These are phyloP conservation scores for Hanleya hanleyi DNA, from an alignment of 2,888 invertebrate genomes.

Conservation along the genomic window DNA sequence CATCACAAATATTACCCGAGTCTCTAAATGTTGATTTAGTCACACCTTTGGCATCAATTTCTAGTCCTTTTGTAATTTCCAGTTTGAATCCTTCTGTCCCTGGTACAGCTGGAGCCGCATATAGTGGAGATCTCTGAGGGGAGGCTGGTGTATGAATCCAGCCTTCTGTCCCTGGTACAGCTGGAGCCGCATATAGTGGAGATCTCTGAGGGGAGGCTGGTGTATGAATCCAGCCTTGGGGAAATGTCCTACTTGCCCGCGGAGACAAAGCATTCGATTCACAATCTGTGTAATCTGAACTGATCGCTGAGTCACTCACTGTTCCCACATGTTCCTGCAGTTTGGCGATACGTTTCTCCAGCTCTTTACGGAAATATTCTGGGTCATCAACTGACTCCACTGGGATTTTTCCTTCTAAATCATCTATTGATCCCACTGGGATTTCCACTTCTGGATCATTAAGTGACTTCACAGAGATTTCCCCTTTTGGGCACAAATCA, in stretches of 20 bases:
- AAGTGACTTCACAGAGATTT: too few relatives aligned
- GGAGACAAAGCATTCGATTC: conserved; percentile 57
- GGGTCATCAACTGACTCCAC: not conserved
- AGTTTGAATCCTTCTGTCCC: too few relatives aligned
- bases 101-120: not conserved
- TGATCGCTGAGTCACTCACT: conserved; percentile 66
- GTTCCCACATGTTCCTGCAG: conserved; percentile 49
- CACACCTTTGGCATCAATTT: not conserved
- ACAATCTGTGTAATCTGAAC: conserved; percentile 65
- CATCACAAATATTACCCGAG: too few relatives aligned
- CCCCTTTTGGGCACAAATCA: too few relatives aligned
- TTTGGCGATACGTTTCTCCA: conserved; percentile 49
- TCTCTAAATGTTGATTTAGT: too few relatives aligned
- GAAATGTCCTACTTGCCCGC: not conserved
- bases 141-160: not conserved
- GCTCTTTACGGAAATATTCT: conserved; percentile 37
- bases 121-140: not conserved
- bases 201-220: not conserved
- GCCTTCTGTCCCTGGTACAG: not conserved
- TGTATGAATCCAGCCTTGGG: not conserved
- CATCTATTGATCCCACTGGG: too few relatives aligned
- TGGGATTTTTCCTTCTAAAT: too few relatives aligned
- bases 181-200: not conserved
- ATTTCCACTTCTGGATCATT: too few relatives aligned
- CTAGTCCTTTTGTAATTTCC: not conserved